Percentiles rank a stretch among this genome's conserved stretches.
These are phyloP conservation scores for Leucophenga maculata DNA, from an alignment of 2,888 invertebrate species.

Conservation along the genomic window DNA sequence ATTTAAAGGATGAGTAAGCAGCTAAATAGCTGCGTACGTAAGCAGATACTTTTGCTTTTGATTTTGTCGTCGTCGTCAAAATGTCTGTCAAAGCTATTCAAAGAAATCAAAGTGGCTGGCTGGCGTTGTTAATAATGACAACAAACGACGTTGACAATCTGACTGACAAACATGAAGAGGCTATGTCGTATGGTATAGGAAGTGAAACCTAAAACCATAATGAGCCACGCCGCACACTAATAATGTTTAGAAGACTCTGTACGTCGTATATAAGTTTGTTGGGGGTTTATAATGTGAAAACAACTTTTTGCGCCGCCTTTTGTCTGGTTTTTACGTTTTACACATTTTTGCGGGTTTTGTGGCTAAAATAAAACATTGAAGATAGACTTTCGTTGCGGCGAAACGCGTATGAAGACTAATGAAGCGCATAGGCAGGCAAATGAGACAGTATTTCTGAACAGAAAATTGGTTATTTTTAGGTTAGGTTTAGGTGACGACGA, in stretches of 20 bases:
- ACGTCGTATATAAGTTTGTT: background rate
- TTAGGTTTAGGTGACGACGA: too few relatives aligned
- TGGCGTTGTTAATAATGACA: background rate
- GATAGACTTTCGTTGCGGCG: too few relatives aligned
- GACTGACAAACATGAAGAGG: background rate
- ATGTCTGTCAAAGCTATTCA: slow-evolving; percentile 13
- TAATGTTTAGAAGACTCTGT: slow-evolving; percentile 21
- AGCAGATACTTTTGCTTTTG: background rate
- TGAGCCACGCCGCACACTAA: slow-evolving; percentile 45
- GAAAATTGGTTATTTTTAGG: too few relatives aligned
- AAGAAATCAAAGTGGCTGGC: background rate
- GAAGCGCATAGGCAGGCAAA: slow-evolving; percentile 1
- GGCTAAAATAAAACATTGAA: background rate
- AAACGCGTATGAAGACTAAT: background rate
- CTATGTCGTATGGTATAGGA: background rate
- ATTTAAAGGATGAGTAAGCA: too few relatives aligned
- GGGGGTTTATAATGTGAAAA: too few relatives aligned
- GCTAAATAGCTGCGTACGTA: background rate
- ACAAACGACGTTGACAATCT: background rate
- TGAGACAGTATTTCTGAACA: too few relatives aligned
- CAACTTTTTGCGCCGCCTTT: background rate
- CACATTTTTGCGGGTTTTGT: slow-evolving; percentile 6
- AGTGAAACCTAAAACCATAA: slow-evolving; percentile 55
- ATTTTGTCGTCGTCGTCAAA: slow-evolving; percentile 8
- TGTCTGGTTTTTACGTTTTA: slow-evolving; percentile 3